Evolutionary conservation across 1,140 invertebrate genomes (phyloP), one percentile per base, ranked within the genome.

Genomic region (Ceratosolen solmsi): DNA sequence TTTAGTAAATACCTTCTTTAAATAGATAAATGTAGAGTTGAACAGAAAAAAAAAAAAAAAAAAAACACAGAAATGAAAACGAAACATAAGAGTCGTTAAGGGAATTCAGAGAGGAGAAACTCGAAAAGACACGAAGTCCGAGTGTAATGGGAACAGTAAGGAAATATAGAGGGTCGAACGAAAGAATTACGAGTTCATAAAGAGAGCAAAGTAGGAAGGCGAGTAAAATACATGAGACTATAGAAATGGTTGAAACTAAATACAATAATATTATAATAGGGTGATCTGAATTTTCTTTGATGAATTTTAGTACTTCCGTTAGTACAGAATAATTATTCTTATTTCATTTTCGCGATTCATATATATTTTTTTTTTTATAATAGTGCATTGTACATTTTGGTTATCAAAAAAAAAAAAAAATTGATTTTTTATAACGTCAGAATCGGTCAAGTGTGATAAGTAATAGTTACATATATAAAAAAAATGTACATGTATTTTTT

Each of bases 61-160:
- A n/a, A n/a, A n/a, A 75, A 38, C 60, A 54, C 20, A n/a, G 51
- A 60, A 75, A 81, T 70, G 80, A 76, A 81, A n/a, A 46, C 71
- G 65, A 77, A 77, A 77, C 80, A 41, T 60, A 82, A 77, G 51
- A 82, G 80, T 82, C 80, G 65, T 82, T 78, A 73, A 78, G 81
- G 70, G 72, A 74, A 73, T 72, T 36, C 27, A 70, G 60, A 56
- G 33, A 33, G 33, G 33, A 60, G 36, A 81, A 70, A 81, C 46
- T 80, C 79, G 56, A 73, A 70, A 51, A 63, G 79, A 65, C 79
- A 65, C 56, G 1, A 30, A 65, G n/a, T 65, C 17, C 30, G 60
- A 81, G 56, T 70, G 46, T 81, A 54, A 65, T 51, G 27, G 56
- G 51, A 17, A 79, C 15, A 79, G 49, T 70, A 58, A 76, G 58